Evolutionary conservation across 2,113 vertebrate species (phyloP).

Genomic region (Raja brachyura): DNA sequence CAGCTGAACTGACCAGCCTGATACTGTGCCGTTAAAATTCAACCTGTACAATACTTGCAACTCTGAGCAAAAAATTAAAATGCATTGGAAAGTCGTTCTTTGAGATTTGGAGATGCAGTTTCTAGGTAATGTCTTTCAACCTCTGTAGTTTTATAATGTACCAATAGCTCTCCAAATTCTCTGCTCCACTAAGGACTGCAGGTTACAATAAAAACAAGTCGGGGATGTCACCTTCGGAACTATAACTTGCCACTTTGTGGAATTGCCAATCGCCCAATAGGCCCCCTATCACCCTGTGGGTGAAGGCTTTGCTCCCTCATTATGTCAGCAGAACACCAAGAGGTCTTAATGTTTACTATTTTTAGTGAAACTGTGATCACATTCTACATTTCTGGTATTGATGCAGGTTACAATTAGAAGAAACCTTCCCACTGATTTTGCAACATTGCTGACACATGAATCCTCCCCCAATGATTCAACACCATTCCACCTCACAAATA

Average conservation of each 20-base stretch:
- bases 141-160: no score
- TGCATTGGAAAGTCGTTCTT: background rate
- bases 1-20: background rate
- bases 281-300: background rate
- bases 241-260: background rate
- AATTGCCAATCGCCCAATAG: background rate
- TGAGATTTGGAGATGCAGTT: background rate
- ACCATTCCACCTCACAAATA: background rate
- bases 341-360: background rate
- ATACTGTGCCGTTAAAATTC: background rate
- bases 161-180: background rate
- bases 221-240: background rate
- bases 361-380: background rate
- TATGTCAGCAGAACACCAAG: background rate
- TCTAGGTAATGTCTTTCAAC: background rate
- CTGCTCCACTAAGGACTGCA: background rate
- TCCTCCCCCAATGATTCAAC: conserved; percentile 20
- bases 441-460: background rate
- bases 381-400: background rate
- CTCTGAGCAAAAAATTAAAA: no score
- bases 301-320: background rate
- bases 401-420: background rate
- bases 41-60: no score
- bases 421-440: conserved; percentile 21
- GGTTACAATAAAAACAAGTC: background rate